Conservation (phyloP, 1,140 invertebrate genomes). For the Drosophila murphyi region DNA sequence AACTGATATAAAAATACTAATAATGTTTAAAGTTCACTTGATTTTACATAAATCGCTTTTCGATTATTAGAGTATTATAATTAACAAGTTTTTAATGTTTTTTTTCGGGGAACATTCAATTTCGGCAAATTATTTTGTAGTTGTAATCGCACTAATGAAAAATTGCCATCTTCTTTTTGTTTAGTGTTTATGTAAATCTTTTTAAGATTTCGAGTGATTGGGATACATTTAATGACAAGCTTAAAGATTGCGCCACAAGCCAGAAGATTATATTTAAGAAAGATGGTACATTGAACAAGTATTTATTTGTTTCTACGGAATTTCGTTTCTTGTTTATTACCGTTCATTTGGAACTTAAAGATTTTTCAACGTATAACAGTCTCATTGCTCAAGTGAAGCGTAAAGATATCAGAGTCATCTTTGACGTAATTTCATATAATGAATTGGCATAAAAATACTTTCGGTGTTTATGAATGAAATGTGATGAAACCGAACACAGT, state of each 20-base stretch:
- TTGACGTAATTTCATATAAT: conserved; percentile 10
- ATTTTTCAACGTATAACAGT: neutral
- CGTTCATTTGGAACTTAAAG: neutral
- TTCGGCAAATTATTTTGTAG: too few relatives aligned
- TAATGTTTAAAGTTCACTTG: too few relatives aligned
- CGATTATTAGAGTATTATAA: too few relatives aligned
- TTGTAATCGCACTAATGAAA: too few relatives aligned
- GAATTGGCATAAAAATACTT: conserved; percentile 19
- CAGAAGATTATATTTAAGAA: neutral
- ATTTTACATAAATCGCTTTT: too few relatives aligned
- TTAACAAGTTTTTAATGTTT: too few relatives aligned
- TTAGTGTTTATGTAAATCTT: too few relatives aligned
- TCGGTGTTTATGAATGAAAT: conserved; percentile 7
- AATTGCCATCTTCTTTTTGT: too few relatives aligned
- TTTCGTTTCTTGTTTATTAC: neutral
- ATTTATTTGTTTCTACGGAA: neutral
- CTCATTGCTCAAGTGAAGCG: neutral
- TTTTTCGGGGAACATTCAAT: too few relatives aligned
- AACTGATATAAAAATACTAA: neutral
- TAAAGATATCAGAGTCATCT: neutral
- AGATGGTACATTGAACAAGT: too few relatives aligned
- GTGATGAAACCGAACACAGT: conserved; percentile 9
- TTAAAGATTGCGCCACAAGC: neutral
- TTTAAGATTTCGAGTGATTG: neutral
- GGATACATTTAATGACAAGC: neutral